Percentiles rank a stretch among this genome's conserved stretches.
Conservation (phyloP, 92 coral and sea anemone genomes). For the Zoanthus sansibaricus region DNA sequence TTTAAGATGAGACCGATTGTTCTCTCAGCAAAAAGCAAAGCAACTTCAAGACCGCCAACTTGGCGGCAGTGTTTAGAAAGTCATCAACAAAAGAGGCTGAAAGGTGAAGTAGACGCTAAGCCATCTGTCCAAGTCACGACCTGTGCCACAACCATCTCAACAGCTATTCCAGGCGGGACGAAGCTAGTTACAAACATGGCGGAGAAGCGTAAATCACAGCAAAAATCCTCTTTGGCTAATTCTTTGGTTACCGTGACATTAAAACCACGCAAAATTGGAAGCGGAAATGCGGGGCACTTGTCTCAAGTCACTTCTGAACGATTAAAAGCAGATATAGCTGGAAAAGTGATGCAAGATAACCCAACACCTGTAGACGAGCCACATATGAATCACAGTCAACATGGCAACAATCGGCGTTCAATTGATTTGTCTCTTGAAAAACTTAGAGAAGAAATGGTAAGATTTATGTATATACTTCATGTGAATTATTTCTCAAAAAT, state of each 20-base stretch:
- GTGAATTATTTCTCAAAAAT: neutral
- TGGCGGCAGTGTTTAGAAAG: conserved; percentile 40
- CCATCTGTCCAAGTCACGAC: conserved; percentile 26
- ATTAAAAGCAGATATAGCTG: neutral
- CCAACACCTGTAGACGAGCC: neutral
- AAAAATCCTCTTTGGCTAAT: conserved; percentile 3
- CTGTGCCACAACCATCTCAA: neutral
- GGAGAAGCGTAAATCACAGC: conserved; percentile 3
- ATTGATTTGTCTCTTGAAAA: conserved; percentile 68
- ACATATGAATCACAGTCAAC: neutral
- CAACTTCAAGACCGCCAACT: neutral
- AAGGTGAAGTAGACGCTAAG: neutral
- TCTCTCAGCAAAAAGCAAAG: conserved; percentile 14
- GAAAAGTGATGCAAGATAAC: neutral
- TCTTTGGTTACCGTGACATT: conserved; percentile 35
- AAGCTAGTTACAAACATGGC: neutral
- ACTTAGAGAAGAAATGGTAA: conserved; percentile 72
- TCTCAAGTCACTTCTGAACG: conserved; percentile 25
- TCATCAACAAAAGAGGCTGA: conserved; percentile 24
- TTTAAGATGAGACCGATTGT: conserved; percentile 36
- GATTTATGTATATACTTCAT: conserved; percentile 13
- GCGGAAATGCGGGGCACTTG: conserved; percentile 2
- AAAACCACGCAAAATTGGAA: conserved; percentile 4
- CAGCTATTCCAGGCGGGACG: conserved; percentile 13
- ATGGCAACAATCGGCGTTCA: conserved; percentile 31